Percentiles rank a stretch among this genome's conserved stretches.
Evolutionary conservation across 2,113 vertebrate species (phyloP).

Genomic region (Geococcyx californianus): DNA sequence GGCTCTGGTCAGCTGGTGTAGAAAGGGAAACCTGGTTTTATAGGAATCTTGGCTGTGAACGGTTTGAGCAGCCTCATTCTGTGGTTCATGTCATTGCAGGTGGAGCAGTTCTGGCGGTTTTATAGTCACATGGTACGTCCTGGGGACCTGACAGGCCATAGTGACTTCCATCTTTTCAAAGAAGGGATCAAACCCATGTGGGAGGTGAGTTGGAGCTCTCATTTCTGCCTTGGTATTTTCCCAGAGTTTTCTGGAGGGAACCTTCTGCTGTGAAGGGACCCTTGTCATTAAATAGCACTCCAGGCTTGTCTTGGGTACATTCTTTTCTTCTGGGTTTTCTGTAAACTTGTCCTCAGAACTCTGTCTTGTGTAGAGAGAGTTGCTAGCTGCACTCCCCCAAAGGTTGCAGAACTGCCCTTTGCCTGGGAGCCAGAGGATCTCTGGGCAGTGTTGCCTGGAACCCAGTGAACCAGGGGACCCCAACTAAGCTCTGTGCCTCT

Average conservation of each 20-base stretch:
- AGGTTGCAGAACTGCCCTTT: background rate
- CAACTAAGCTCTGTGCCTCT: background rate
- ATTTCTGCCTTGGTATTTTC: background rate
- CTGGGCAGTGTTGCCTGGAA: background rate
- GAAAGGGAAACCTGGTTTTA: background rate
- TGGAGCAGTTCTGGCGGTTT: conserved; percentile 87
- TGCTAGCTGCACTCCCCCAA: background rate
- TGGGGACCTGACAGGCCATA: conserved; percentile 85
- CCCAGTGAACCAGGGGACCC: accelerated
- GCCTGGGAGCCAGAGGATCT: background rate
- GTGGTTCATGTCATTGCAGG: conserved; percentile 58
- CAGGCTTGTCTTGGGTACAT: background rate
- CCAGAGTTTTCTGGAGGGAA: background rate
- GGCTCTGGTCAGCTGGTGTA: background rate
- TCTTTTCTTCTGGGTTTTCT: background rate
- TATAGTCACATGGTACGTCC: conserved; percentile 88
- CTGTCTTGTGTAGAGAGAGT: background rate
- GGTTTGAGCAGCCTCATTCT: background rate
- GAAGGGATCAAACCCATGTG: conserved; percentile 88
- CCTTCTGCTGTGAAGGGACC: background rate
- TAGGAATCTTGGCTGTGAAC: background rate
- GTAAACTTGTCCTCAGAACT: background rate
- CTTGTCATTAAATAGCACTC: background rate
- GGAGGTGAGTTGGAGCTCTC: conserved; percentile 76
- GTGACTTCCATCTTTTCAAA: conserved; percentile 88